phyloP scores from a whole-genome alignment of 2,888 invertebrate species.

The Chironomus tentans region DNA sequence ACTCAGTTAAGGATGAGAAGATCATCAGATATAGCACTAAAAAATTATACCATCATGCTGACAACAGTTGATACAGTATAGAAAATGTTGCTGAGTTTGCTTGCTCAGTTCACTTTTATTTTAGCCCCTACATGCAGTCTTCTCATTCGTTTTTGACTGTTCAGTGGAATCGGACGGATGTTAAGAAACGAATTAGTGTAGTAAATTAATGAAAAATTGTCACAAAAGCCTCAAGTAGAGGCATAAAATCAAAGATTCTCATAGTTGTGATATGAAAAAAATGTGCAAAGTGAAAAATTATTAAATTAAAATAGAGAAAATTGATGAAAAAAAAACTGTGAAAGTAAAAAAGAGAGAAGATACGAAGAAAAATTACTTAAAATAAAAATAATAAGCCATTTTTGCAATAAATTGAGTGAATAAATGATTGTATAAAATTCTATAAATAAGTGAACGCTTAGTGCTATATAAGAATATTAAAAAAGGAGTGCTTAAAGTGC shows the following conservation, averaged over 20 bases:
- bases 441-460: neutral
- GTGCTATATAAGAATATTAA: neutral
- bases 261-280: neutral
- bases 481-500: neutral
- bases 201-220: too few species aligned
- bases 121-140: too few species aligned
- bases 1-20: too few species aligned
- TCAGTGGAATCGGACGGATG: too few species aligned
- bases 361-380: neutral
- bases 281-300: slow-evolving; percentile 3
- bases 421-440: neutral
- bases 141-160: too few species aligned
- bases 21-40: too few species aligned
- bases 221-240: neutral
- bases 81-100: too few species aligned
- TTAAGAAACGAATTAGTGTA: too few species aligned
- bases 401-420: neutral
- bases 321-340: neutral
- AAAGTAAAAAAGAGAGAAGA: neutral
- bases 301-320: neutral
- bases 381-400: neutral
- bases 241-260: neutral
- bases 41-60: too few species aligned
- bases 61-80: too few species aligned
- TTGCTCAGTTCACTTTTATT: too few species aligned